Base-by-base conservation (phyloP, 2,113 vertebrate species). In the Engystomops pustulosus region DNA sequence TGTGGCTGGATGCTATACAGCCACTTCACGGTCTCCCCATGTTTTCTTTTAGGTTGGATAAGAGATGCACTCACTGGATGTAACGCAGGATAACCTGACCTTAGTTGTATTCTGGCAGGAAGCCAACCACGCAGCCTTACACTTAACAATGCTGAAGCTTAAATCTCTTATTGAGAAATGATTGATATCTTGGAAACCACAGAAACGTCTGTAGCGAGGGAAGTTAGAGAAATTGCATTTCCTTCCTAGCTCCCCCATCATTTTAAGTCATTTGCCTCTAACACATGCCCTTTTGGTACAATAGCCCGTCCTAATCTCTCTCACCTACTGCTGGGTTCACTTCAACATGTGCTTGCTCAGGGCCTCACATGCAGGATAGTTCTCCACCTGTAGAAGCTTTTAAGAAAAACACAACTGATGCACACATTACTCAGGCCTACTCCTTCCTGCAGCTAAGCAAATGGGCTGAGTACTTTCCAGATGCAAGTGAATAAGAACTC, bases 91-190 rank as follows among this genome's bases (percentile, higher is more conserved):
- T n/a, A 14, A n/a, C 36, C 18, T n/a, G 36, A 68, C 67, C 47
- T 51, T 51, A 30, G n/a, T 49, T 65, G 32, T 34, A 8, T 65
- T 34, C 60, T 32, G 27, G 15, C 62, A 10, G 30, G 6, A 1
- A 20, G 20, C 11, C 44, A 49, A 18, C 30, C 70, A 17, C 7
- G 36, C 32, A 17, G 55, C 55, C 72, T 18, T 6, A 34, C 58
- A 65, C 38, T 30, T 14, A 30, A 14, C 41, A 67, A 25, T 23
- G 15, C 47, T 47, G 38, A 67, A 25, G 38, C 41, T 10, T 80
- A 68, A 67, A 80, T 80, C 58, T 67, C 65, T 70, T 81, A 53
- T 25, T 38, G 79, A 81, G 79, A 51, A 53, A 81, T 49, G 65
- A 81, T 69, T 81, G 74, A 81, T 53, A 36, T 30, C 67, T 81